Evolutionary conservation across 1,140 invertebrate species (phyloP), one percentile per base, ranked within the genome.

Genomic region (Pinna nobilis): DNA sequence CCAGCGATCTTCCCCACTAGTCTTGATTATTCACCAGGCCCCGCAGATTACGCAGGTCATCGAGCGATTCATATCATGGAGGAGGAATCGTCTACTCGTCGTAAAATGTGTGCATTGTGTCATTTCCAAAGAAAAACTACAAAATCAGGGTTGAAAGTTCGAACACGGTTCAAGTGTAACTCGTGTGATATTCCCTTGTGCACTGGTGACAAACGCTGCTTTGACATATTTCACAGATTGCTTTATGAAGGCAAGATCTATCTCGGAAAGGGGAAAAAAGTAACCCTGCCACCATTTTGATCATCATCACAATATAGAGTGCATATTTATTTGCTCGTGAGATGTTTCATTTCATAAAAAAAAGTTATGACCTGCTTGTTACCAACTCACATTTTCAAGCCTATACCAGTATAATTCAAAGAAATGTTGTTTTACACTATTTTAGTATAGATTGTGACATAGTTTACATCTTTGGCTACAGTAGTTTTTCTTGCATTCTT

Each of bases 121-220:
- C 28, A 63, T 63, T 63, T 63, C 39, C 59, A 63, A 35, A 25
- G 59, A 13, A 63, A 63, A 63, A 39, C 39, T 25, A 69, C 73
- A 30, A 28, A 30, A 13, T 75, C 73, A 33, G 66, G 66, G 33
- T 75, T 67, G 61, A 65, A 69, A 64, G 59, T 75, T 18, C 39
- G 57, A 20, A 75, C 66, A 9, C 49, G 73, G 11, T 70, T 60
- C 23, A 75, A 75, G 39, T 75, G 73, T 66, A 51, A 69, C 33
- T 28, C 61, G 39, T 75, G 73, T 65, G 41, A 75, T 18, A 47
- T 75, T 35, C 66, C 73, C n/a, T 59, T 75, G 41, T 75, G 73
- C 44, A 49, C 39, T 33, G 59, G 68, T 25, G 57, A 61, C 33
- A 70, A 61, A 37, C 23, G 68, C 37, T 69, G 66, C 49, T 69